Base-by-base conservation (phyloP, 2,888 invertebrate genomes). In the Drosophila kanekoi region DNA sequence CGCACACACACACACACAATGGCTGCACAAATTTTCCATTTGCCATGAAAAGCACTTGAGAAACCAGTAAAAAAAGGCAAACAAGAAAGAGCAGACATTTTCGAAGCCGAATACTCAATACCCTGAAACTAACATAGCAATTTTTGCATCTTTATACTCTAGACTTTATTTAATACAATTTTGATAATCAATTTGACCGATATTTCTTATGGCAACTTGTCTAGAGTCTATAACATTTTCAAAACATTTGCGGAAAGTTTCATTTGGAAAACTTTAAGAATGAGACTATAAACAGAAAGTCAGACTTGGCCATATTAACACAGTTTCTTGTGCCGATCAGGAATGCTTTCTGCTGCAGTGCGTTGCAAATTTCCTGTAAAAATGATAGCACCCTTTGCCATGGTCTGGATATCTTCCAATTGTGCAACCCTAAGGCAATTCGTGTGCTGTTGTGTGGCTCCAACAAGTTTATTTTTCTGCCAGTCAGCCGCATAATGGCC, bases 401-500 rank as follows among this genome's bases (percentile, higher is more conserved):
- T 37, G 20, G 28, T 18, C 18, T 18, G 16, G 2, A 32, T 43
- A 72, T 70, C 49, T 33, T 61, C 28, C 41, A 74, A 70, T 65
- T 66, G 77, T 58, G 71, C 69, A 60, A 60, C 66, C 86, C 82
- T 59, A 37, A 72, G 82, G 86, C 79, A 66, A 67, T 32, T 70
- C 58, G 20, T 60, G 52, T 58, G 49, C 49, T 69, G 67, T 51
- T 77, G 67, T 43, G 62, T 58, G 59, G 64, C 43, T 44, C 60
- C 58, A 57, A 71, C 67, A 66, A 87, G 73, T 77, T 77, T 44
- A 81, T 73, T 85, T 84, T 86, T 77, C 73, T 72, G 73, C 69
- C 73, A 86, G 79, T 79, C 86, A 77, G 69, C 62, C 61, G 53
- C 72, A 82, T 71, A 83, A 83, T 74, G 64, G 68, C 61, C 73